These are phyloP conservation scores for Labeo calbasu DNA, from an alignment of 2,797 vertebrate species.

Conservation along the genomic window DNA sequence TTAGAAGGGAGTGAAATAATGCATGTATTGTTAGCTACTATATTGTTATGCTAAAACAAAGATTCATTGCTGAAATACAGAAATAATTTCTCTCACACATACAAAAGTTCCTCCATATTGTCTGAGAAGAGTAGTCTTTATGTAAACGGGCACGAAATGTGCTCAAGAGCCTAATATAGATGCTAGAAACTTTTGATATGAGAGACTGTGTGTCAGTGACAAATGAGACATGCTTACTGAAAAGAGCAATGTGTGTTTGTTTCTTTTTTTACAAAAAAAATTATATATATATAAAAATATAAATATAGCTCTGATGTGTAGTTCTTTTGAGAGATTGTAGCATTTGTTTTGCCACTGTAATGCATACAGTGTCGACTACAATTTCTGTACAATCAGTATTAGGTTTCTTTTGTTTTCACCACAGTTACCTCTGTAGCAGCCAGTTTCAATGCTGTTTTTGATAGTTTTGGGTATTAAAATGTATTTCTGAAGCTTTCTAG, in stretches of 20 bases:
- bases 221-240: background rate
- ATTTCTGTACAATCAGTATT: conserved; percentile 76
- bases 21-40: conserved; percentile 44
- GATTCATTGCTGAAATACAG: conserved; percentile 3
- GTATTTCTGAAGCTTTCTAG: conserved; percentile 58
- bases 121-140: conserved; percentile 25
- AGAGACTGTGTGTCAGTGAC: conserved; percentile 5
- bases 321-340: conserved; percentile 58
- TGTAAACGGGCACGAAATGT: conserved; percentile 12
- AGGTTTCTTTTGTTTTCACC: conserved; percentile 62
- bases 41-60: conserved; percentile 30
- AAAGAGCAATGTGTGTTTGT: background rate
- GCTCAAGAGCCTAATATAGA: conserved; percentile 10
- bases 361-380: conserved; percentile 59
- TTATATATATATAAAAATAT: background rate
- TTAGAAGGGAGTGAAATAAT: conserved; percentile 21
- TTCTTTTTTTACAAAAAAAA: background rate
- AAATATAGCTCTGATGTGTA: conserved; percentile 61
- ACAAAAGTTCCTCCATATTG: conserved; percentile 11
- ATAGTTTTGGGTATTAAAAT: conserved; percentile 56
- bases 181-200: conserved; percentile 28
- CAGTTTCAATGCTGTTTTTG: conserved; percentile 56
- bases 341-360: conserved; percentile 51
- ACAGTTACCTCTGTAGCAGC: conserved; percentile 69
- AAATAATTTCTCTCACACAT: background rate